A percentile compares a stretch with the other conserved stretches of the same genome.
Conservation (phyloP, 1,140 invertebrate genomes). For the Camponotus floridanus region DNA sequence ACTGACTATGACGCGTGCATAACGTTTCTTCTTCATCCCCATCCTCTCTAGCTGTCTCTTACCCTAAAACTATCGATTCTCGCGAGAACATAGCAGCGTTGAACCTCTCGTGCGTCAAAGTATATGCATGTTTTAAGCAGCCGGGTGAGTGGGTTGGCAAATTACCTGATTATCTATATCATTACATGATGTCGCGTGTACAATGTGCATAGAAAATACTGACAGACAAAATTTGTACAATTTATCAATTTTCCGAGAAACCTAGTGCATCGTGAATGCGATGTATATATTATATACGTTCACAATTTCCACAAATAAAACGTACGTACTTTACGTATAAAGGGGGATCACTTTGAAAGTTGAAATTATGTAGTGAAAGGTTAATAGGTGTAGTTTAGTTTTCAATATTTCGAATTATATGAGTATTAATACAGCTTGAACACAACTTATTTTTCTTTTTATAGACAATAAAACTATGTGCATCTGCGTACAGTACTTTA, state of each 20-base stretch:
- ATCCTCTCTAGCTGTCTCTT: background rate
- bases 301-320: background rate
- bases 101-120: background rate
- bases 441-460: background rate
- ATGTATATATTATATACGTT: no score
- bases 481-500: background rate
- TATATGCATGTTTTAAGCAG: constrained; percentile 42
- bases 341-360: background rate
- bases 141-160: background rate
- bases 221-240: constrained; percentile 6
- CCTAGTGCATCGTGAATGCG: background rate
- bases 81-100: background rate
- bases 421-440: background rate
- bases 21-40: background rate
- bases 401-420: background rate
- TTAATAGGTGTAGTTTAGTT: background rate
- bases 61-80: constrained; percentile 31
- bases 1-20: background rate
- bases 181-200: background rate
- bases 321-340: background rate
- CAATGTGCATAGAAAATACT: background rate
- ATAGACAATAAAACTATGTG: background rate
- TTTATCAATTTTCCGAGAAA: constrained; percentile 37
- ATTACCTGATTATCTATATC: constrained; percentile 20
- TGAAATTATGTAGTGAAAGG: background rate